These are phyloP conservation scores for Elgonia sp. DNA, from an alignment of 2,888 invertebrate genomes.

Conservation along the genomic window DNA sequence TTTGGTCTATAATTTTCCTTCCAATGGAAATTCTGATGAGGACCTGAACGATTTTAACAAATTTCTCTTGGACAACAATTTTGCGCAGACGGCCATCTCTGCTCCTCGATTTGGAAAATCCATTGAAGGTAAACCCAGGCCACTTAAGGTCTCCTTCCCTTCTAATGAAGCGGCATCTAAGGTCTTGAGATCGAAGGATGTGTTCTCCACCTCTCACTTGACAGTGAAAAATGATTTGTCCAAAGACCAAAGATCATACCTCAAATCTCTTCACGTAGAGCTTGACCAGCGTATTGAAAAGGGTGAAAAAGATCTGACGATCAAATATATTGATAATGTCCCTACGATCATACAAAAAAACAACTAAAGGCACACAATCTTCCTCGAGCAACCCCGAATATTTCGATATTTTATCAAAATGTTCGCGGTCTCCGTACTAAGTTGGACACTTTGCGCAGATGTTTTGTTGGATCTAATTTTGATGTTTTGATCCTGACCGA, in stretches of 20 bases:
- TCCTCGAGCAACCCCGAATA: background rate
- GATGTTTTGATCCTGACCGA: background rate
- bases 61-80: background rate
- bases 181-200: background rate
- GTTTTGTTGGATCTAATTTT: background rate
- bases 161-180: background rate
- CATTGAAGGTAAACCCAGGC: background rate
- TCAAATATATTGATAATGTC: background rate
- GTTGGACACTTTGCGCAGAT: background rate
- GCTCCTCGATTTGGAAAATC: background rate
- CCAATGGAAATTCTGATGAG: background rate
- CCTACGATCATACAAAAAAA: background rate
- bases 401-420: conserved; percentile 12
- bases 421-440: conserved; percentile 15
- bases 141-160: background rate
- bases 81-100: background rate
- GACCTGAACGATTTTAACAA: background rate
- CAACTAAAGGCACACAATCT: background rate
- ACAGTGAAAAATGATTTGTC: background rate
- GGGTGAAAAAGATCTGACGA: background rate
- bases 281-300: background rate
- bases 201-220: background rate
- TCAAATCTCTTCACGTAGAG: background rate
- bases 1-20: background rate
- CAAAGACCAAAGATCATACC: background rate